These are phyloP conservation scores for Tridacna crocea DNA, from an alignment of 2,888 invertebrate genomes.

Conservation along the genomic window DNA sequence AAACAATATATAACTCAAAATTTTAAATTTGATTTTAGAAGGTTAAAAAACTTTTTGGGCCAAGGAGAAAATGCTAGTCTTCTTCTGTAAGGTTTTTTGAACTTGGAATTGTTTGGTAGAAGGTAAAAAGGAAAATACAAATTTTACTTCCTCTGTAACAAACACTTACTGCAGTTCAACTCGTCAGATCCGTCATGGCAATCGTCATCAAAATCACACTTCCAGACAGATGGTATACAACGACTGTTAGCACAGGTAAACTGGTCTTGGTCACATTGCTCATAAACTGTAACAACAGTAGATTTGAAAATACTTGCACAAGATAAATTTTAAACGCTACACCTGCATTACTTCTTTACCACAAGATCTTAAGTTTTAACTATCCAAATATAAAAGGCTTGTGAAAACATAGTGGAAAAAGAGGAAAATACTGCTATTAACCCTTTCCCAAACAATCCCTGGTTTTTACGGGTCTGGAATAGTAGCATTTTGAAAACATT, in stretches of 20 bases:
- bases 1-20: not conserved
- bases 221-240: conserved; percentile 74
- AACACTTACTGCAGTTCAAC: conserved; percentile 65
- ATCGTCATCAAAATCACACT: conserved; percentile 79
- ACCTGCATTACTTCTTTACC: too few species aligned
- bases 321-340: too few species aligned
- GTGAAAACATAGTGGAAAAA: too few species aligned
- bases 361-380: too few species aligned
- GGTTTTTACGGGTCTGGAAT: too few species aligned
- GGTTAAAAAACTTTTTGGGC: not conserved
- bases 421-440: too few species aligned
- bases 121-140: not conserved
- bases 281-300: conserved; percentile 25
- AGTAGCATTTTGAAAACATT: too few species aligned
- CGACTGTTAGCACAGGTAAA: conserved; percentile 52
- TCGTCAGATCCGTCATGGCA: conserved; percentile 79
- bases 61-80: not conserved
- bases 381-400: too few species aligned
- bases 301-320: too few species aligned
- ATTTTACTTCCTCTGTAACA: not conserved
- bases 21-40: not conserved
- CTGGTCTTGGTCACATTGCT: conserved; percentile 35
- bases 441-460: too few species aligned
- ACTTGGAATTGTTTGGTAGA: not conserved
- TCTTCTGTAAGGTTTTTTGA: not conserved